phyloP scores from a whole-genome alignment of 1,140 invertebrate species.

The Chrysopa pallens region DNA sequence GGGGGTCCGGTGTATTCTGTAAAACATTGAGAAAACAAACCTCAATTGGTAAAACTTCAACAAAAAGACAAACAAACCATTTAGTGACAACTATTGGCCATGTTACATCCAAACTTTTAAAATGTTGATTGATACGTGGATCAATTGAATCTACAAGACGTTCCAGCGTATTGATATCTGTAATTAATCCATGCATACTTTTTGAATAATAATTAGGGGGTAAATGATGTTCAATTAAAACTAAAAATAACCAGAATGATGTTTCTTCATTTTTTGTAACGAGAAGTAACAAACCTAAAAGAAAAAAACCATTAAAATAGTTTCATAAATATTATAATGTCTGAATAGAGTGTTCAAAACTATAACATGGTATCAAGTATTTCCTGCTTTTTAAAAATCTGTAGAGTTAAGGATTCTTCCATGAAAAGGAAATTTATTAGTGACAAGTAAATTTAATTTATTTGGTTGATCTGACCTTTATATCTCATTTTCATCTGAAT shows the following conservation, averaged over 20 bases:
- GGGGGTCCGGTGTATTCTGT: no score
- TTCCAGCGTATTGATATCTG: slow-evolving; percentile 72
- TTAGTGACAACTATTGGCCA: slow-evolving; percentile 81
- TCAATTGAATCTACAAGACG: slow-evolving; percentile 65
- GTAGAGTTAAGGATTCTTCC: no score
- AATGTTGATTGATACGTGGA: slow-evolving; percentile 60
- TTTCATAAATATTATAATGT: no score
- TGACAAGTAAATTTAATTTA: no score
- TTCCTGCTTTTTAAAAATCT: neutral
- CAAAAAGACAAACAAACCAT: slow-evolving; percentile 87
- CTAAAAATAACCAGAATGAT: slow-evolving; percentile 80
- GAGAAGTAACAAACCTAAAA: slow-evolving; percentile 54
- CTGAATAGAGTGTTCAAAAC: no score
- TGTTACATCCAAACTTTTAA: slow-evolving; percentile 54
- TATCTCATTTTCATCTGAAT: no score
- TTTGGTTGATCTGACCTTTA: no score
- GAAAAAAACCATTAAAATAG: no score
- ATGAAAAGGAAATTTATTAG: no score
- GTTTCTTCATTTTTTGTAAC: slow-evolving; percentile 77
- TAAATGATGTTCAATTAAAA: slow-evolving; percentile 67
- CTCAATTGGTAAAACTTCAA: slow-evolving; percentile 79
- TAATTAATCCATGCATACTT: slow-evolving; percentile 72
- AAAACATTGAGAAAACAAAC: slow-evolving; percentile 20
- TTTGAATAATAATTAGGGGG: slow-evolving; percentile 70
- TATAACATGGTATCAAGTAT: no score